Evolutionary conservation across 2,888 invertebrate genomes (phyloP), one percentile per base, ranked within the genome.

Genomic region (Drosophila dives): DNA sequence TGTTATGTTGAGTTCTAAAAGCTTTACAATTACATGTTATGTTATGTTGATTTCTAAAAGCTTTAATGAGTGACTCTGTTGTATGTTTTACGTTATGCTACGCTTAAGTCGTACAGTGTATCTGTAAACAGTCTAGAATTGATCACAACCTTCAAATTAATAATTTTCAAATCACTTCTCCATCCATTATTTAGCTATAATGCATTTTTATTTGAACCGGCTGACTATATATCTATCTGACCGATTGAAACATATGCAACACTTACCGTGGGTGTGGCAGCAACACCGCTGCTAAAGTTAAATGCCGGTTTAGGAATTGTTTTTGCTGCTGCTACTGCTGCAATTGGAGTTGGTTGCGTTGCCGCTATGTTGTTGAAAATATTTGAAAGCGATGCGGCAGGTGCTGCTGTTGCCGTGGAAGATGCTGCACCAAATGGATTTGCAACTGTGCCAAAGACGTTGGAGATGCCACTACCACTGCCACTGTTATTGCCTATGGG

Each of bases 261-360:
- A 78, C 77, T 73, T 45, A 89, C 89, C 20, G 72, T 33, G 17
- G 66, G 42, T 23, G 42, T n/a, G 12, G 83, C 56, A n/a, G 59
- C 61, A 23, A 71, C 59, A 33, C 75, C 40, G 50, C 61, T 59
- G 79, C 90, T 86, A 68, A 92, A 92, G 61, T 91, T 91, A 75
- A 92, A 92, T 63, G 91, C 88, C 61, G 89, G 81, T 70, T 91
- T 90, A 6, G 77, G 50, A 11, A 65, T 36, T 29, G 64, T 40
- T 61, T 70, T 55, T 55, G 70, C 58, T 26, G 60, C 32, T 26
- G 69, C 26, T 15, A 59, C 50, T 2, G 66, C 36, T n/a, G 45
- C 32, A 34, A 64, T 23, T 49, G 71, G 26, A 20, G 48, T 15
- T 40, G 64, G 34, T 20, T 67, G 33, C 40, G 74, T 26, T 10